Conservation (phyloP, 2,113 vertebrate species). For the Microtus ochrogaster region DNA sequence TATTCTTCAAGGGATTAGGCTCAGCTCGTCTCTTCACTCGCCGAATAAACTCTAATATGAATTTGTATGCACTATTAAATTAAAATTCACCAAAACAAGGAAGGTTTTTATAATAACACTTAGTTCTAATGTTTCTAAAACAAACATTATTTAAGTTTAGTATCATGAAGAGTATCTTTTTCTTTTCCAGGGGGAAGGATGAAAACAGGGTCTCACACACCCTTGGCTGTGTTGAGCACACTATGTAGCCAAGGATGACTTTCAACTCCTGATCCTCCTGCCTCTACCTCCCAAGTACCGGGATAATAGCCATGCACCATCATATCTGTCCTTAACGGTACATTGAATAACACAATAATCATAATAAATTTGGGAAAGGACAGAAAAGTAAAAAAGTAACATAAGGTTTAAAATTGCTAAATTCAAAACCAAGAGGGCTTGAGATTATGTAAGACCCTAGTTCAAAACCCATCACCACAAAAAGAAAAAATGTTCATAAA, state of each 20-base stretch:
- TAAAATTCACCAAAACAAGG: constrained; percentile 62
- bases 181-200: not conserved
- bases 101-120: constrained; percentile 40
- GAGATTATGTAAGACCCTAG: not conserved
- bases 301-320: not conserved
- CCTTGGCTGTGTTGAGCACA: not conserved
- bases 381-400: constrained; percentile 55
- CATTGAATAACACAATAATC: not conserved
- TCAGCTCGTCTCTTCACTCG: constrained; percentile 88
- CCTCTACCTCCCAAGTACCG: not conserved
- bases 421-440: constrained; percentile 45
- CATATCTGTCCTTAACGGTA: not conserved
- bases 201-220: not conserved
- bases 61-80: constrained; percentile 75
- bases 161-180: not conserved
- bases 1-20: constrained; percentile 92
- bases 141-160: not conserved
- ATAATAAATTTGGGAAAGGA: constrained; percentile 29
- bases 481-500: not conserved
- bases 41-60: constrained; percentile 81
- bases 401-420: not conserved
- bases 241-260: not conserved
- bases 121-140: constrained; percentile 57
- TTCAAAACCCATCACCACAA: not conserved
- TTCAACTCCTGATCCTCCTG: not conserved